Percentiles rank a stretch among this genome's conserved stretches.
Conservation (phyloP, 2,888 invertebrate genomes). For the Philopedon plagiatum region DNA sequence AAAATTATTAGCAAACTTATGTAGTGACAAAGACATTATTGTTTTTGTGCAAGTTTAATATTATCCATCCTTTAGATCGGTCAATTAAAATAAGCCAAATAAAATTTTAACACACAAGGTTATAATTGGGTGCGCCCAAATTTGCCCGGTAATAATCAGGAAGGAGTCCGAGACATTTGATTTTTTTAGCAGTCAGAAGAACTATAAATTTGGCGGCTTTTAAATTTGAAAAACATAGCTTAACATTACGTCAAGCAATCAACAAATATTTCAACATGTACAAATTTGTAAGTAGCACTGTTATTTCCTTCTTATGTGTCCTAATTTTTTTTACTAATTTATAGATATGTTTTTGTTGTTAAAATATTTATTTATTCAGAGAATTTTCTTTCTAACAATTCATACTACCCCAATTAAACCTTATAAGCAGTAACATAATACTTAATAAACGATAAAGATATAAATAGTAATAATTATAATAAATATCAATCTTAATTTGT, state of each 20-base stretch:
- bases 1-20: not conserved
- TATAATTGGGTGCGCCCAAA: conserved; percentile 34
- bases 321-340: too few species aligned
- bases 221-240: conserved; percentile 26
- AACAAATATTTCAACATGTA: conserved; percentile 32
- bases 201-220: conserved; percentile 30
- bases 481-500: too few species aligned
- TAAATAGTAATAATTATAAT: too few species aligned
- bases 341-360: too few species aligned
- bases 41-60: conserved; percentile 3
- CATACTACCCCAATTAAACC: too few species aligned
- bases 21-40: conserved; percentile 11
- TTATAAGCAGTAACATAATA: too few species aligned
- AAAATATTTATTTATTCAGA: too few species aligned
- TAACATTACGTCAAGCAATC: conserved; percentile 34
- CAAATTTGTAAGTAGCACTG: conserved; percentile 42
- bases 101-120: conserved; percentile 24
- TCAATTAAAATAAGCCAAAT: not conserved
- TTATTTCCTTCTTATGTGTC: conserved; percentile 3
- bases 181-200: conserved; percentile 17
- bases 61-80: not conserved
- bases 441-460: too few species aligned
- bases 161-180: conserved; percentile 21
- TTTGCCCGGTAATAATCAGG: conserved; percentile 17
- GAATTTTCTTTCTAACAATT: too few species aligned